A percentile compares a stretch with the other conserved stretches of the same genome.
Evolutionary conservation across 2,888 invertebrate genomes (phyloP).

Genomic region (Yponomeuta plumbellus): DNA sequence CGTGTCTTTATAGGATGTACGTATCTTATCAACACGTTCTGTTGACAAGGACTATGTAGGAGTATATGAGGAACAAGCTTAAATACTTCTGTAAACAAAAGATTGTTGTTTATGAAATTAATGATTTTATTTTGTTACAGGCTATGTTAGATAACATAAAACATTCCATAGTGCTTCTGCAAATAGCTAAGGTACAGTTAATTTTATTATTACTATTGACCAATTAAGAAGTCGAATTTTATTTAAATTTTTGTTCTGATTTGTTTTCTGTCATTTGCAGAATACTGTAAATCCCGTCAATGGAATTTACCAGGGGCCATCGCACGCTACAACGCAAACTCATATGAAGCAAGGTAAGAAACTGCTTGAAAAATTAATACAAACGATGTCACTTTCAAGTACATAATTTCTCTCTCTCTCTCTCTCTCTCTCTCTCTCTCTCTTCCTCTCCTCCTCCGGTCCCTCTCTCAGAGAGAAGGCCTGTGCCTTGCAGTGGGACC

Average conservation of each 20-base stretch:
- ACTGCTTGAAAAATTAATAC: background rate
- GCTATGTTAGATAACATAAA: conserved; percentile 97
- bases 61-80: too few species aligned
- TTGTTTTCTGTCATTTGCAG: conserved; percentile 61
- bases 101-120: background rate
- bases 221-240: background rate
- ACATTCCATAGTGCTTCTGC: conserved; percentile 97
- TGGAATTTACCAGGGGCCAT: conserved; percentile 87
- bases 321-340: conserved; percentile 47
- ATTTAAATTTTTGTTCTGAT: background rate
- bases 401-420: too few species aligned
- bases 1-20: too few species aligned
- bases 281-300: conserved; percentile 95
- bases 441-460: too few species aligned
- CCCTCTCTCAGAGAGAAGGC: too few species aligned
- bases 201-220: conserved; percentile 4
- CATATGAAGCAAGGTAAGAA: conserved; percentile 62
- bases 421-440: too few species aligned
- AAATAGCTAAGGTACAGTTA: conserved; percentile 92
- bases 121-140: conserved; percentile 67
- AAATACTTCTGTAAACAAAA: too few species aligned
- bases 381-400: too few species aligned
- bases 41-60: too few species aligned
- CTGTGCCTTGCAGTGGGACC: too few species aligned
- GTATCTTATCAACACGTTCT: too few species aligned